phyloP scores from a whole-genome alignment of 1,140 invertebrate genomes.

The Physella acuta region DNA sequence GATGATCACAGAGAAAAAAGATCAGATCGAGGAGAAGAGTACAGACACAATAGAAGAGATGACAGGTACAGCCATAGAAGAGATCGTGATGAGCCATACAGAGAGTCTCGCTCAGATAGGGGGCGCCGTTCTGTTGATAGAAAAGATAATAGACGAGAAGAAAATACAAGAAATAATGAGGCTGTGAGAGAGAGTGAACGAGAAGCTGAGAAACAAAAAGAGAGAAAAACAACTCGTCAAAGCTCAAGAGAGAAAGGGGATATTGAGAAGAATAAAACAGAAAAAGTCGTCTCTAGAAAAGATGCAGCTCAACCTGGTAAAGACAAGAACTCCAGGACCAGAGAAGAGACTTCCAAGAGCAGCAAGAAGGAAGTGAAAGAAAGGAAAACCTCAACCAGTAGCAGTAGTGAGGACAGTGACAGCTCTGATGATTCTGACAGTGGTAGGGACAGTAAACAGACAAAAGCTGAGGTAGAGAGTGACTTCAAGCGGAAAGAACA shows the following conservation, averaged over 20 bases:
- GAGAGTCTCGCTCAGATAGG: no score
- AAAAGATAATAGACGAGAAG: background rate
- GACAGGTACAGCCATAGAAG: no score
- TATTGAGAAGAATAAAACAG: constrained; percentile 26
- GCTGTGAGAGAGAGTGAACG: background rate
- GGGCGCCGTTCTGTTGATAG: no score
- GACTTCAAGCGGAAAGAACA: background rate
- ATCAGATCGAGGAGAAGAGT: no score
- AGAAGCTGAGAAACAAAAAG: background rate
- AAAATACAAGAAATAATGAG: background rate
- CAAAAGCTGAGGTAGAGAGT: background rate
- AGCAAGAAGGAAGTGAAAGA: background rate
- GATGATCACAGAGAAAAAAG: no score
- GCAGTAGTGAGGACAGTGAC: constrained; percentile 2
- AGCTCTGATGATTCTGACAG: constrained; percentile 28
- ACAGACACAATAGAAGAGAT: background rate
- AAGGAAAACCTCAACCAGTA: no score
- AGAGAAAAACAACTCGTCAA: constrained; percentile 6
- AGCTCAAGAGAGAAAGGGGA: constrained; percentile 23
- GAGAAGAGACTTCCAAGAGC: constrained; percentile 17
- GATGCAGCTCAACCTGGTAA: background rate
- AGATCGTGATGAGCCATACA: no score
- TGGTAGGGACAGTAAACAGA: constrained; percentile 34
- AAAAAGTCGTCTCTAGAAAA: background rate
- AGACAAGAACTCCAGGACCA: background rate